These are phyloP conservation scores for Anguilla marmorata DNA, from an alignment of 2,797 vertebrate species.

Conservation along the genomic window DNA sequence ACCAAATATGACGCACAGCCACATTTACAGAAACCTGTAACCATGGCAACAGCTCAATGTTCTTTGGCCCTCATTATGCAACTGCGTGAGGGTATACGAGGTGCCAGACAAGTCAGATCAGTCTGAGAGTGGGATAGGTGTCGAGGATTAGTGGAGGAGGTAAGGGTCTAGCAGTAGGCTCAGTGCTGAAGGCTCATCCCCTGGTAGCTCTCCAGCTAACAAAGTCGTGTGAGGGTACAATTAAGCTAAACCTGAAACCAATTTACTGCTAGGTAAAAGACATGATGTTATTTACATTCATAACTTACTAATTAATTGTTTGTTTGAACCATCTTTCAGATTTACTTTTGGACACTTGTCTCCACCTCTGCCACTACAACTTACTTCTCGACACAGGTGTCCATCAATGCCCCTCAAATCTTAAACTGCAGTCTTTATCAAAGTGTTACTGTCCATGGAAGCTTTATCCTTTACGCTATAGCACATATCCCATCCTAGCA, in stretches of 20 bases:
- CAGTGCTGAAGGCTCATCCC: not conserved
- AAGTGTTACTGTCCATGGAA: not conserved
- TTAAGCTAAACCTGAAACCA: not conserved
- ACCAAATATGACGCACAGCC: not conserved
- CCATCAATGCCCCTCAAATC: not conserved
- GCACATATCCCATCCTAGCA: not conserved
- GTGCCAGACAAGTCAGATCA: not conserved
- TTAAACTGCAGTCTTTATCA: not conserved
- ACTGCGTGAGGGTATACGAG: not conserved
- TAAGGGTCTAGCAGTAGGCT: not conserved
- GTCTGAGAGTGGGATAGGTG: not conserved
- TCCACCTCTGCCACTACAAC: not conserved
- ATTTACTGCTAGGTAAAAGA: not conserved
- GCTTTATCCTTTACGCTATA: not conserved
- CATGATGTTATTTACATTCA: not conserved
- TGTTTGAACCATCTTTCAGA: not conserved
- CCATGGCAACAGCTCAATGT: constrained; percentile 31
- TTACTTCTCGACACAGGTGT: not conserved
- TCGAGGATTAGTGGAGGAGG: not conserved
- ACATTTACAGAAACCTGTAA: constrained; percentile 8
- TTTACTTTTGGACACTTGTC: not conserved
- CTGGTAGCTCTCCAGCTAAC: not conserved
- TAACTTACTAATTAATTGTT: not conserved
- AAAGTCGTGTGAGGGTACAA: not conserved
- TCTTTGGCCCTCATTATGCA: not conserved